phyloP scores from a whole-genome alignment of 2,888 invertebrate species.

The Heliconius ethilla region DNA sequence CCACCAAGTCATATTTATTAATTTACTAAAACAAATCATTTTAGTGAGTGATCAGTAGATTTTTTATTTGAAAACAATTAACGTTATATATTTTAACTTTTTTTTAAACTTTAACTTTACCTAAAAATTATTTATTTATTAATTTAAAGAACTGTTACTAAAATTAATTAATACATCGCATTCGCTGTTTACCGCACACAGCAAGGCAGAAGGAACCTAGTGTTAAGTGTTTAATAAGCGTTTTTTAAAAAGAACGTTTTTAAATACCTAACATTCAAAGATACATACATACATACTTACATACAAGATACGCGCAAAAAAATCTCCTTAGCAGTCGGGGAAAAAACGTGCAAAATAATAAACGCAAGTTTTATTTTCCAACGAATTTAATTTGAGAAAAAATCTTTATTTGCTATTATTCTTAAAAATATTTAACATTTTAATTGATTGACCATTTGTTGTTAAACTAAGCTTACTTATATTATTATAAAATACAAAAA shows the following conservation, averaged over 20 bases:
- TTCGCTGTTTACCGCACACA: neutral
- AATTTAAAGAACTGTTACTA: neutral
- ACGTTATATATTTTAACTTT: neutral
- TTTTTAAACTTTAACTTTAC: too few relatives aligned
- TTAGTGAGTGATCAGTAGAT: too few relatives aligned
- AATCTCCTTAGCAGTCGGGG: too few relatives aligned
- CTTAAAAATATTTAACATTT: constrained; percentile 33
- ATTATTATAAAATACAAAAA: constrained; percentile 18
- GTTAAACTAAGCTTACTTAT: neutral
- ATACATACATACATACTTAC: too few relatives aligned
- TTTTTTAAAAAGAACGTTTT: too few relatives aligned
- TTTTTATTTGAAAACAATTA: neutral
- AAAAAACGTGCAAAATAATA: neutral
- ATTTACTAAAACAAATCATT: neutral
- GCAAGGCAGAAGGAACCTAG: too few relatives aligned
- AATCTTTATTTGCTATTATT: constrained; percentile 4
- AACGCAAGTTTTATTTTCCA: constrained; percentile 1
- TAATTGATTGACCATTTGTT: constrained; percentile 10
- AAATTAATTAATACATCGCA: neutral
- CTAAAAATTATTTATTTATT: neutral
- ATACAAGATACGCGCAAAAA: too few relatives aligned
- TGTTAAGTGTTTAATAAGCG: too few relatives aligned
- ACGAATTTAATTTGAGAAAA: constrained; percentile 4
- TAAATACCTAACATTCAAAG: too few relatives aligned
- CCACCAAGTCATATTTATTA: neutral